phyloP scores from a whole-genome alignment of 2,888 invertebrate species.

The Tortrix viridana region DNA sequence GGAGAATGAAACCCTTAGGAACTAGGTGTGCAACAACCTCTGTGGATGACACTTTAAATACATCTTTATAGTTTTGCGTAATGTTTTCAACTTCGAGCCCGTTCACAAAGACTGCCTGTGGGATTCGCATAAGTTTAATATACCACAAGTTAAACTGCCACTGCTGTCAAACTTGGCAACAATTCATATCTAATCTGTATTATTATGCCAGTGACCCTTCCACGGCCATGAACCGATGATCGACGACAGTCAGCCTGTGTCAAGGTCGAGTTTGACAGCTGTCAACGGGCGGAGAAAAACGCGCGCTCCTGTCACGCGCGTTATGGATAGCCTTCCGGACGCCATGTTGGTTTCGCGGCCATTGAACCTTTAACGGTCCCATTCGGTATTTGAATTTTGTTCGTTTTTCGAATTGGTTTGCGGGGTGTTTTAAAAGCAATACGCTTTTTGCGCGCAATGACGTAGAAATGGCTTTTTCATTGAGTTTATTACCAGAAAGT shows the following conservation, averaged over 20 bases:
- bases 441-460: slow-evolving; percentile 21
- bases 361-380: slow-evolving; percentile 53
- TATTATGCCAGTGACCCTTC: slow-evolving; percentile 32
- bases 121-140: too few species aligned
- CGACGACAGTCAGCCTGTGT: slow-evolving; percentile 66
- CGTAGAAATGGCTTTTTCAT: neutral
- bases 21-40: too few species aligned
- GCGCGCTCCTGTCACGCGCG: slow-evolving; percentile 65
- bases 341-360: slow-evolving; percentile 63
- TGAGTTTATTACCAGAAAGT: neutral
- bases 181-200: slow-evolving; percentile 21
- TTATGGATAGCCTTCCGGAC: slow-evolving; percentile 76
- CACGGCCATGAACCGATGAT: slow-evolving; percentile 50
- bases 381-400: slow-evolving; percentile 35
- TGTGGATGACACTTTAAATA: too few species aligned
- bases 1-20: too few species aligned
- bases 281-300: slow-evolving; percentile 72
- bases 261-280: slow-evolving; percentile 75
- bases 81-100: too few species aligned
- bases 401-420: slow-evolving; percentile 31
- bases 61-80: too few species aligned
- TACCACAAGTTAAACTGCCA: too few species aligned
- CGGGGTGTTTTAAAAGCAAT: slow-evolving; percentile 24
- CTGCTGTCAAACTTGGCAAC: slow-evolving; percentile 20
- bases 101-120: too few species aligned